A percentile compares a stretch with the other conserved stretches of the same genome.
Conservation (phyloP, 2,113 vertebrate species). For the Corvus moneduloides region DNA sequence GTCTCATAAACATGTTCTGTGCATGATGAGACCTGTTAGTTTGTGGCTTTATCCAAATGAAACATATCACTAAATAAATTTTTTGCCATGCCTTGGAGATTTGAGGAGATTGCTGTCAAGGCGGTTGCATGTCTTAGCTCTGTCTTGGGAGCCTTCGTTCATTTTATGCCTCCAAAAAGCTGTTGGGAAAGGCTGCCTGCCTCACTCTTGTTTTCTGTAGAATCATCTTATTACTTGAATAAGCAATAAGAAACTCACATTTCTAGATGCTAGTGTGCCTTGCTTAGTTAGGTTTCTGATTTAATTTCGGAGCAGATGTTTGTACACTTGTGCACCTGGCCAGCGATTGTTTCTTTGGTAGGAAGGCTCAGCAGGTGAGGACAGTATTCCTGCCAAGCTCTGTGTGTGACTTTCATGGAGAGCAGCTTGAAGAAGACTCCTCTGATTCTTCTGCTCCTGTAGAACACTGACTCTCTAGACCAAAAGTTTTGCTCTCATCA, state of each 20-base stretch:
- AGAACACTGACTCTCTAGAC: neutral
- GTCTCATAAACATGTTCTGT: neutral
- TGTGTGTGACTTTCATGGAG: neutral
- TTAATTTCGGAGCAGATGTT: slow-evolving; percentile 2
- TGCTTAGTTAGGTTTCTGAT: neutral
- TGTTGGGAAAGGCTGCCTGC: neutral
- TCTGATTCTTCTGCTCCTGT: neutral
- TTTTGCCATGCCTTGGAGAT: neutral
- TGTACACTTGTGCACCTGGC: neutral
- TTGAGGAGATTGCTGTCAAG: neutral
- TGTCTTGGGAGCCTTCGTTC: neutral
- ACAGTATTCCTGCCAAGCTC: neutral
- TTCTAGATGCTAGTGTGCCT: neutral
- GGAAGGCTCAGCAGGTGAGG: slow-evolving; percentile 1
- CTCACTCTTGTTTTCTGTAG: neutral
- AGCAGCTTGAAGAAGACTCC: neutral
- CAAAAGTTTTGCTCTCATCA: neutral
- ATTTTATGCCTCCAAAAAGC: neutral
- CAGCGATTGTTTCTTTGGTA: neutral
- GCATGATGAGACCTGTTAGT: neutral
- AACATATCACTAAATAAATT: neutral
- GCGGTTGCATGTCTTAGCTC: neutral
- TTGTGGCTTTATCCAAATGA: neutral
- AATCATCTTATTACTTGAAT: neutral
- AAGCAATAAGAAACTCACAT: neutral